A percentile compares a stretch with the other conserved stretches of the same genome.
Evolutionary conservation across 2,113 vertebrate genomes (phyloP).

Genomic region (Sigmodon hispidus): DNA sequence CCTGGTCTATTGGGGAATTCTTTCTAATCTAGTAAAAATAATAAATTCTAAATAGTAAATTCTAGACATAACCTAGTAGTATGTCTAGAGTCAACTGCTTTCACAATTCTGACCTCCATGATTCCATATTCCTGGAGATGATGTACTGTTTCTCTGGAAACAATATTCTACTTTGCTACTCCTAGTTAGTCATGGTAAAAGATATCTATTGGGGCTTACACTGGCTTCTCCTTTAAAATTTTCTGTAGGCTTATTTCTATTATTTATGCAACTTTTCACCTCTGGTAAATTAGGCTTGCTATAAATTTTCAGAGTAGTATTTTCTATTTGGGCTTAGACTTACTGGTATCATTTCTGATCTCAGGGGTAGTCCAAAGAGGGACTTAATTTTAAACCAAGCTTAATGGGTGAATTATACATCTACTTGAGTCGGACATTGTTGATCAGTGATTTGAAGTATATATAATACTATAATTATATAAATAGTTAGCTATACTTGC

Average conservation of each 20-base stretch:
- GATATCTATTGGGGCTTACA: neutral
- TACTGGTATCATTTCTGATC: neutral
- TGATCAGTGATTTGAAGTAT: neutral
- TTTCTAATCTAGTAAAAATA: no score
- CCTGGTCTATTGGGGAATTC: no score
- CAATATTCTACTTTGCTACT: neutral
- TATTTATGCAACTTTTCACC: neutral
- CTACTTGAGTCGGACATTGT: neutral
- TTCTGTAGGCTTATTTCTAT: neutral
- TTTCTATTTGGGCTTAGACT: neutral
- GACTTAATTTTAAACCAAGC: neutral
- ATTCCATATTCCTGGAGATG: neutral
- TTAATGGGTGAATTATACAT: neutral
- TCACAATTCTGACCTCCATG: neutral
- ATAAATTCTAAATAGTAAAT: no score
- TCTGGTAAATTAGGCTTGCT: neutral
- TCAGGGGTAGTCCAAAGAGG: neutral
- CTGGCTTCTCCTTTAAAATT: neutral
- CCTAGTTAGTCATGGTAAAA: neutral
- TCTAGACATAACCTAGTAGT: accelerated
- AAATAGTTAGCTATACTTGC: neutral
- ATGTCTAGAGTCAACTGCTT: neutral
- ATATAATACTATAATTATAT: neutral
- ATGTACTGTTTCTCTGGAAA: neutral
- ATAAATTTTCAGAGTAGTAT: neutral